phyloP scores from a whole-genome alignment of 2,888 invertebrate species.

The Lapara coniferarum region DNA sequence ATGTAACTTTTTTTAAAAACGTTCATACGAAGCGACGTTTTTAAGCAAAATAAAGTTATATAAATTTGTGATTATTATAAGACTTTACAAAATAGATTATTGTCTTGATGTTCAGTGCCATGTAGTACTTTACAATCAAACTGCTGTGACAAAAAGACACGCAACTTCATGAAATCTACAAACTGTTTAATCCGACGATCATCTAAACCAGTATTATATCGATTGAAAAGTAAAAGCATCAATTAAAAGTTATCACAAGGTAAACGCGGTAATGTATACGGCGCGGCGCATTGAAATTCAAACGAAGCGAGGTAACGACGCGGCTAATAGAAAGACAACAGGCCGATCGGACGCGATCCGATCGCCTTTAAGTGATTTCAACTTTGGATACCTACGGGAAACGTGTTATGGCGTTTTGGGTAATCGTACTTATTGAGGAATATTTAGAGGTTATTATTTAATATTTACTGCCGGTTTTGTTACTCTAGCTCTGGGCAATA shows the following conservation, averaged over 20 bases:
- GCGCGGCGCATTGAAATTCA: slow-evolving; percentile 57
- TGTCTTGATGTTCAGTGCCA: too few relatives aligned
- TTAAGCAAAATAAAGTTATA: too few relatives aligned
- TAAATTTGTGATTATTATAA: too few relatives aligned
- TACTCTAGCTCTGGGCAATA: too few relatives aligned
- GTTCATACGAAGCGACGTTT: too few relatives aligned
- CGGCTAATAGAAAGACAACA: slow-evolving; percentile 66
- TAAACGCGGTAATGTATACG: slow-evolving; percentile 48
- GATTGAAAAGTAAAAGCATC: slow-evolving; percentile 44
- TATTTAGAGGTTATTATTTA: neutral
- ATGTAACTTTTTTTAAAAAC: too few relatives aligned
- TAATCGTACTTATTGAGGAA: neutral
- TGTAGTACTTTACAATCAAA: too few relatives aligned
- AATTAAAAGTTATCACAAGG: slow-evolving; percentile 46
- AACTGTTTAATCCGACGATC: neutral
- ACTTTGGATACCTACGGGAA: slow-evolving; percentile 49
- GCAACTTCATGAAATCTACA: too few relatives aligned
- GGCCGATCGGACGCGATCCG: slow-evolving; percentile 53
- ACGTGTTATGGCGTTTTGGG: neutral
- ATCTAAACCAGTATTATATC: slow-evolving; percentile 17
- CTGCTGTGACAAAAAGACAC: too few relatives aligned
- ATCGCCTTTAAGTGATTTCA: slow-evolving; percentile 51
- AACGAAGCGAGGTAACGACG: slow-evolving; percentile 41
- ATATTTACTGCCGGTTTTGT: too few relatives aligned
- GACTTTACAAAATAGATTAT: too few relatives aligned